Base-by-base conservation (phyloP, 2,888 invertebrate species). In the Molorchus minor region DNA sequence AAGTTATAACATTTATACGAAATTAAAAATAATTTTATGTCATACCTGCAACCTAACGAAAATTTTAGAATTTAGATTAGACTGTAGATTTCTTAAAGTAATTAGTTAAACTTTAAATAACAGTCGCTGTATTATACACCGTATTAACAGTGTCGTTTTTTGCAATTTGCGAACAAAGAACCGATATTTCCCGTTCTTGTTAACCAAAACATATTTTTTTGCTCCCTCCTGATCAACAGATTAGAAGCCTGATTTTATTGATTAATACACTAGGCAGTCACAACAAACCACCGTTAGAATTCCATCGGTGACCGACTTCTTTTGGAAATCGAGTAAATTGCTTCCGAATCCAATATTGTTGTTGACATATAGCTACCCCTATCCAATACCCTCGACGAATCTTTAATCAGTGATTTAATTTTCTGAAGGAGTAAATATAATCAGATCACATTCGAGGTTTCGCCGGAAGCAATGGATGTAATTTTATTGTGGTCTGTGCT, bases 331-430 rank as follows among this genome's bases (percentile, higher is more conserved):
- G 64, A 51, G 64, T 66, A 71, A 70, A 73, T 71, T 70, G 71
- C 71, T 73, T 72, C 71, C 71, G 70, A 71, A 73, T 69, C 71
- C 68, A 71, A 71, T 73, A 70, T 69, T 67, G 68, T 64, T 71
- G 70, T 73, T 73, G 73, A 73, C 73, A 71, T 68, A 70, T 65
- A 64, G 68, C 57, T 65, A 70, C 68, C 68, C 68, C 66, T 56
- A 51, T 57, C 64, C 63, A 69, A 64, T 69, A 64, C 64, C 59
- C 57, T 16, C 51, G 55, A 33, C 61, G 65, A 66, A 66, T 72
- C 58, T 66, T 63, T 40, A 47, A 55, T 46, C 47, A 55, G 38
- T 55, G 21, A 12, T 38, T 40, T 60, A 51, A 58, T 51, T 52
- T 61, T 57, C 57, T 54, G 40, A 53, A 59, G 52, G 56, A 62